Conservation (phyloP, 1,140 invertebrate species). For the Lethrus apterus region DNA sequence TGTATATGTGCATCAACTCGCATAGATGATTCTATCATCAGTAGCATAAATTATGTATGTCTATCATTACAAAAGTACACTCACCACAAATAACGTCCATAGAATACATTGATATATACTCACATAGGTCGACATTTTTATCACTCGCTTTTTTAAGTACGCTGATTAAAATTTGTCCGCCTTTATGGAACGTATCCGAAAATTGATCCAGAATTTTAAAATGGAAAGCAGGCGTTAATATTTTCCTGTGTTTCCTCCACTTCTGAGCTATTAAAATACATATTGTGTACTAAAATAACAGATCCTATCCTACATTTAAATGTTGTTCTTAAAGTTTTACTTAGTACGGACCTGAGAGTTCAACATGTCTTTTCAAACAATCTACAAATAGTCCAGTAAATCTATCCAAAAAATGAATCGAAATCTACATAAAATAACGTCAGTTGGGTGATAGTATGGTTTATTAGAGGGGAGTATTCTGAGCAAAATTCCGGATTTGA, state of each 20-base stretch:
- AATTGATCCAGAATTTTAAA: neutral
- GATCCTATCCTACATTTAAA: too few species aligned
- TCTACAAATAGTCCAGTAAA: too few species aligned
- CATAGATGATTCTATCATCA: neutral
- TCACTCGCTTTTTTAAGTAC: slow-evolving; percentile 2
- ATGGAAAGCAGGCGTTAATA: slow-evolving; percentile 4
- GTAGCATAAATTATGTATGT: neutral
- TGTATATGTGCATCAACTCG: neutral
- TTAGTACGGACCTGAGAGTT: too few species aligned
- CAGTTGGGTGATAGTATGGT: too few species aligned
- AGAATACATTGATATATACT: neutral
- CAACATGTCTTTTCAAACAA: too few species aligned
- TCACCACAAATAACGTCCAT: slow-evolving; percentile 8
- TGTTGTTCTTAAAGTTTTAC: too few species aligned
- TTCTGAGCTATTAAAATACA: too few species aligned
- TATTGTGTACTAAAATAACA: too few species aligned
- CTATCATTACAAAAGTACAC: neutral
- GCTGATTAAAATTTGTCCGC: neutral
- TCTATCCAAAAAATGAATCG: too few species aligned
- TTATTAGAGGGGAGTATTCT: too few species aligned
- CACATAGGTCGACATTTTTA: neutral
- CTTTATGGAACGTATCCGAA: neutral
- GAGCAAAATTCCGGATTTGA: too few species aligned
- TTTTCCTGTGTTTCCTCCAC: slow-evolving; percentile 6
- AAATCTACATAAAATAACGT: too few species aligned